Base-by-base conservation (phyloP, 2,113 vertebrate species). In the Vidua macroura region DNA sequence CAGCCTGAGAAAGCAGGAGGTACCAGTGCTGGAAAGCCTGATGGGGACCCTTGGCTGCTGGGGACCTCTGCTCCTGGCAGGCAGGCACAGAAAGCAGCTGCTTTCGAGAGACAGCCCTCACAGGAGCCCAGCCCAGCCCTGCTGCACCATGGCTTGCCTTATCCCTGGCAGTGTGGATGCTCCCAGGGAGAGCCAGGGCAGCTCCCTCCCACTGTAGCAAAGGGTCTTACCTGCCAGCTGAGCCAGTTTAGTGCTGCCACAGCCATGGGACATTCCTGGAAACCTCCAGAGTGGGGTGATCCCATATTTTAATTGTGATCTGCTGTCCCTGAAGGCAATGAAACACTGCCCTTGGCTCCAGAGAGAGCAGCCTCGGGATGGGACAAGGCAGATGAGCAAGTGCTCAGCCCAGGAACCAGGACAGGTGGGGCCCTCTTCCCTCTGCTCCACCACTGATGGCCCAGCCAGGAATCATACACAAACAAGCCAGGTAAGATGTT, bases 1-100 rank as follows among this genome's bases (percentile, higher is more conserved):
- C 94, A 83, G 94, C 78, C 86, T 70, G 91, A 90, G 83, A 21
- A 81, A 80, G 56, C 43, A 49, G 63, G 56, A 95, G 87, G 49
- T 44, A 22, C 73, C 48, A 48, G 62, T 69, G 76, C 68, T 24
- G 17, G 76, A 33, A 58, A 84, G 67, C 63, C 77, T 4, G 2
- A 66, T 18, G 56, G 56, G 56, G 48, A 79, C 69, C 15, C 86
- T 35, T 6, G 13, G 51, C 81, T 73, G 76, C 73, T 91, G 13
- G 60, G 60, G 30, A 44, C 35, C 33, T 74, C 85, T 70, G 24
- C 35, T 93, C 51, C 59, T 6, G 1, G 15, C 58, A 63, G 31
- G 21, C 39, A 53, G 43, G 52, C 11, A 48, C 5, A 2, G 19
- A 44, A 9, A 59, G 44, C 35, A 51, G 49, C 75, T 20, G 12